Conservation (phyloP, 2,888 invertebrate genomes). For the Clistopyga incitator region DNA sequence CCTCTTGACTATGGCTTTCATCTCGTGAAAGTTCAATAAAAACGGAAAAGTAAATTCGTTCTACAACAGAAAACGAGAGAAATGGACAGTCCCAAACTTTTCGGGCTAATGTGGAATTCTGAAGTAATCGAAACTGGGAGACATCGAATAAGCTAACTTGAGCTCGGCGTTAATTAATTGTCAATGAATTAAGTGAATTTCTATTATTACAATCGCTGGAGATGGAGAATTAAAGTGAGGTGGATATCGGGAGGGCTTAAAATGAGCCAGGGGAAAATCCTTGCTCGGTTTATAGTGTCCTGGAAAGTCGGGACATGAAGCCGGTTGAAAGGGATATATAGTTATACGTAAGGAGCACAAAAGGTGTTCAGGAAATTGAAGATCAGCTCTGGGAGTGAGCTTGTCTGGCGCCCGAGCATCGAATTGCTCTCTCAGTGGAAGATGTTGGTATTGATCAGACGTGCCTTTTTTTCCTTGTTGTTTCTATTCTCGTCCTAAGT, state of each 20-base stretch:
- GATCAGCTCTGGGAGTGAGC: slow-evolving; percentile 41
- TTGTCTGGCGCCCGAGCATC: slow-evolving; percentile 28
- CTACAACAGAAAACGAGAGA: background rate
- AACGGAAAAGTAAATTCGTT: background rate
- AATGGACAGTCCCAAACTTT: background rate
- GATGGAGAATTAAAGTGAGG: background rate
- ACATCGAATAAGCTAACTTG: slow-evolving; percentile 13
- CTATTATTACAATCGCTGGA: slow-evolving; percentile 32
- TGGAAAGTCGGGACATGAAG: slow-evolving; percentile 42
- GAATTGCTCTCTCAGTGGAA: slow-evolving; percentile 46
- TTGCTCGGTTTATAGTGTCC: slow-evolving; percentile 38
- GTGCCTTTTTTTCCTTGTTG: slow-evolving; percentile 17
- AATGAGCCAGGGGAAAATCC: slow-evolving; percentile 46
- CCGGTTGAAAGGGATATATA: slow-evolving; percentile 13
- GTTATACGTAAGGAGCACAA: slow-evolving; percentile 22
- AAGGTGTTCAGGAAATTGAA: slow-evolving; percentile 60
- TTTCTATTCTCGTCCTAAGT: slow-evolving; percentile 31
- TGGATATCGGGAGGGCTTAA: slow-evolving; percentile 35
- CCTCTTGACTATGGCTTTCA: slow-evolving; percentile 3
- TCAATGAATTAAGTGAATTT: slow-evolving; percentile 45
- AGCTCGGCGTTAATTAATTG: slow-evolving; percentile 50
- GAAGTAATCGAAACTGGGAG: slow-evolving; percentile 8
- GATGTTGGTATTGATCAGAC: slow-evolving; percentile 54
- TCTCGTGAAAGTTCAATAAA: slow-evolving; percentile 13
- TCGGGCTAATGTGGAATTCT: slow-evolving; percentile 3